Evolutionary conservation across 2,113 vertebrate genomes (phyloP).

Genomic region (Pan troglodytes): DNA sequence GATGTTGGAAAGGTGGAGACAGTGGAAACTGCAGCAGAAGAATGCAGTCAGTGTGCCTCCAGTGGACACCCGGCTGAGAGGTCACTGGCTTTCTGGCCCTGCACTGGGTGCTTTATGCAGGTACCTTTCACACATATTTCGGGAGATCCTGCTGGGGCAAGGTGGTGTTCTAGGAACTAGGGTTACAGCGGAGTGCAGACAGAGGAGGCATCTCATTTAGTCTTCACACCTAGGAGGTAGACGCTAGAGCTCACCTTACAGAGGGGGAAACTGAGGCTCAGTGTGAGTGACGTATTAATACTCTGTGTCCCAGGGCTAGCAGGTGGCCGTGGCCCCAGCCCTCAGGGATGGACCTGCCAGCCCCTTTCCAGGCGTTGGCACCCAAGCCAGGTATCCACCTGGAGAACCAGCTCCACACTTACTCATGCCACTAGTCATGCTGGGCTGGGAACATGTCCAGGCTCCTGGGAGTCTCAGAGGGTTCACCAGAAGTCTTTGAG

Average conservation of each 20-base stretch:
- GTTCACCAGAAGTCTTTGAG: background rate
- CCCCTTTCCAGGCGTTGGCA: background rate
- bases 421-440: background rate
- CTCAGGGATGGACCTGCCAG: background rate
- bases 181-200: accelerated
- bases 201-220: accelerated
- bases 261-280: background rate
- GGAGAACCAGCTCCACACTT: background rate
- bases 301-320: background rate
- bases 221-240: background rate
- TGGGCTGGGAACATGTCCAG: background rate
- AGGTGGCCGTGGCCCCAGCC: background rate
- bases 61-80: no score
- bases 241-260: accelerated
- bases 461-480: background rate
- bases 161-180: background rate
- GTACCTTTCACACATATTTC: background rate
- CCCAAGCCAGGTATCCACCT: background rate
- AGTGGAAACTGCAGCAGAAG: no score
- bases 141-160: background rate
- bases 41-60: no score
- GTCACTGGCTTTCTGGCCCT: no score
- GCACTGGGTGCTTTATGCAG: no score
- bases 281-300: no score
- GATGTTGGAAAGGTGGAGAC: no score